A percentile compares a stretch with the other conserved stretches of the same genome.
Conservation (phyloP, 2,113 vertebrate genomes). For the Gadus chalcogrammus region DNA sequence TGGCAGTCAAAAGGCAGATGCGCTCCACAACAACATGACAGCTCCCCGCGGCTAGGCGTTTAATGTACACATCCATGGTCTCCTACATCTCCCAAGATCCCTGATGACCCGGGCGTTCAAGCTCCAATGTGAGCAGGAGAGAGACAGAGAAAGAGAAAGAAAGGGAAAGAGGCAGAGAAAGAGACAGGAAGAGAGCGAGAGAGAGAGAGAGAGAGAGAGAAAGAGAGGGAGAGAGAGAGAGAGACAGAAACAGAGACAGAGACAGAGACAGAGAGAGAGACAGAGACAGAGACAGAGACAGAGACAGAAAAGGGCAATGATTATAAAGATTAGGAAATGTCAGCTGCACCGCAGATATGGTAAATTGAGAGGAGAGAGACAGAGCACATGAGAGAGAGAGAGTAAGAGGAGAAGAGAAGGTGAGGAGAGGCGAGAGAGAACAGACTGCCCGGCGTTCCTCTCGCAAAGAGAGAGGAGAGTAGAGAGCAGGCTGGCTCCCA, state of each 20-base stretch:
- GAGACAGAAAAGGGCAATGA: too few relatives aligned
- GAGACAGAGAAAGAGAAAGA: slow-evolving; percentile 35
- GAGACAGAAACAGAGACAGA: too few relatives aligned
- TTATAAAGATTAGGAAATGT: slow-evolving; percentile 9
- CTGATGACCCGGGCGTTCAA: neutral
- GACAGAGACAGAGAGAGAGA: neutral
- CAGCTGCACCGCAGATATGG: slow-evolving; percentile 12
- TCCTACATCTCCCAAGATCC: slow-evolving; percentile 23
- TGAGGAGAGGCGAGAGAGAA: slow-evolving; percentile 27
- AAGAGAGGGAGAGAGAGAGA: neutral
- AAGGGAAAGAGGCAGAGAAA: slow-evolving; percentile 4
- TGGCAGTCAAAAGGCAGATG: slow-evolving; percentile 66
- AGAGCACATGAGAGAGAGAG: neutral
- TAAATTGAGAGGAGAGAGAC: slow-evolving; percentile 19
- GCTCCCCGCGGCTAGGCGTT: slow-evolving; percentile 48
- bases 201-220: too few relatives aligned
- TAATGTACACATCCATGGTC: slow-evolving; percentile 29
- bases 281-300: too few relatives aligned
- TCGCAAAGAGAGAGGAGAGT: slow-evolving; percentile 46
- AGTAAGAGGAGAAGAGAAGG: slow-evolving; percentile 16
- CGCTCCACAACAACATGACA: slow-evolving; percentile 58
- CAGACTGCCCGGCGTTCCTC: slow-evolving; percentile 50
- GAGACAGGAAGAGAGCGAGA: neutral
- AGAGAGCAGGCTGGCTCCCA: slow-evolving; percentile 57
- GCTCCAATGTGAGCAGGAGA: slow-evolving; percentile 14